These are phyloP conservation scores for Nanorana parkeri DNA, from an alignment of 2,113 vertebrate genomes.

Conservation along the genomic window DNA sequence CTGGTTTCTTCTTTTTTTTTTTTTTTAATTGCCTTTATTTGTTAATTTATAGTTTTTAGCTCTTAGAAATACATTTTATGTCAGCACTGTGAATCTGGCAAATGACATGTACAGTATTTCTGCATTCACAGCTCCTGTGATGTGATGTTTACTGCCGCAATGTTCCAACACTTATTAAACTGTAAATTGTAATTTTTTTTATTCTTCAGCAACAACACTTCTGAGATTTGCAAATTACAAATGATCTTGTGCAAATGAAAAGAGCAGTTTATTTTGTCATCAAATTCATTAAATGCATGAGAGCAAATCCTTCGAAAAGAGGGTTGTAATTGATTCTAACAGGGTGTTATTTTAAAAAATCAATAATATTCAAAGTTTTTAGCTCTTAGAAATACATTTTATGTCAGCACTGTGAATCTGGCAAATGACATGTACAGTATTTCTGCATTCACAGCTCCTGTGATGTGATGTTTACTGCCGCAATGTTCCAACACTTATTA, in stretches of 20 bases:
- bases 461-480: background rate
- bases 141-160: background rate
- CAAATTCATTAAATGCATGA: slow-evolving; percentile 40
- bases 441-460: background rate
- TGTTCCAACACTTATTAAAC: slow-evolving; percentile 2
- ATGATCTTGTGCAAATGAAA: slow-evolving; percentile 26
- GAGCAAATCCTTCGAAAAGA: slow-evolving; percentile 23
- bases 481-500: background rate
- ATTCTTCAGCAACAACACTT: background rate
- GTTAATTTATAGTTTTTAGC: background rate
- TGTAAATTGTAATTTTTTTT: background rate
- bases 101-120: background rate
- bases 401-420: too few species aligned
- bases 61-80: background rate
- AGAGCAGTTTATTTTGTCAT: slow-evolving; percentile 57
- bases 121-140: background rate
- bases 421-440: background rate
- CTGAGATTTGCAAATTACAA: background rate
- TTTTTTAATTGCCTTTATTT: background rate
- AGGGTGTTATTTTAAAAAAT: slow-evolving; percentile 41
- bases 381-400: too few species aligned
- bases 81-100: background rate
- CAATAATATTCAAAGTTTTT: slow-evolving; percentile 47
- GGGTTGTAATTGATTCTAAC: slow-evolving; percentile 53
- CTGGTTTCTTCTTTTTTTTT: background rate